Base-by-base conservation (phyloP, 1,140 invertebrate genomes). In the Semibalanus balanoides region DNA sequence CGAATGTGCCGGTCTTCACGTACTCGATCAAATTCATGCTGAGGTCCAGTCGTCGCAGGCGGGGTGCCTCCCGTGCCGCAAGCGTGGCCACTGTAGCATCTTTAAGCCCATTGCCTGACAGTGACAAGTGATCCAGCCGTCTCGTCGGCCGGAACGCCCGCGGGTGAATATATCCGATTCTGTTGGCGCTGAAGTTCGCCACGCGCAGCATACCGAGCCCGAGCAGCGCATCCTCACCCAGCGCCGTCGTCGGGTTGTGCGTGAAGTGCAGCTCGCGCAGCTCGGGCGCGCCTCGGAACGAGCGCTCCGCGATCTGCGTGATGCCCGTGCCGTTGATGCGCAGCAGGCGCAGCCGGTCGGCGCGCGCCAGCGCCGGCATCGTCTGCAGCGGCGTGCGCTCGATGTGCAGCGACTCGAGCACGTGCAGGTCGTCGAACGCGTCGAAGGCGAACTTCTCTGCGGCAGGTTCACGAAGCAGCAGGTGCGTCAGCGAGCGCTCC, bases 1-100 rank as follows among this genome's bases (percentile, higher is more conserved):
- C n/a, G 29, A 72, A 72, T 3, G 70, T 72, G n/a, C 70, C 70
- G 11, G 70, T 72, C 70, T 72, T 72, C 11, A 72, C 70, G 70
- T 30, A 22, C 28, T 72, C 70, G 29, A 72, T 72, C 11, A 28
- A n/a, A n/a, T 72, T 72, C 7, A 5, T n/a, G n/a, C 70, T 72
- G 28, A 72, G n/a, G 29, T 72, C 70, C 3, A 72, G 70, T 19
- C 70, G 70, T 3, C 70, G 70, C 29, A 72, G n/a, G 9, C 28
- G 9, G 11, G 9, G n/a, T 1, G 70, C 70, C 29, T 72, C 70
- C 0, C 70, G 22, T 1, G 70, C 70, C 29, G 70, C 70, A 0
- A 29, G 3, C 28, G 70, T 72, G 19, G 29, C 28, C 70, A 72
- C 70, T 3, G 25, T 29, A n/a, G 70, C 70, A n/a, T 72, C 70